Percentiles rank a stretch among this genome's conserved stretches.
Conservation (phyloP, 2,113 vertebrate genomes). For the Parotia lawesii region DNA sequence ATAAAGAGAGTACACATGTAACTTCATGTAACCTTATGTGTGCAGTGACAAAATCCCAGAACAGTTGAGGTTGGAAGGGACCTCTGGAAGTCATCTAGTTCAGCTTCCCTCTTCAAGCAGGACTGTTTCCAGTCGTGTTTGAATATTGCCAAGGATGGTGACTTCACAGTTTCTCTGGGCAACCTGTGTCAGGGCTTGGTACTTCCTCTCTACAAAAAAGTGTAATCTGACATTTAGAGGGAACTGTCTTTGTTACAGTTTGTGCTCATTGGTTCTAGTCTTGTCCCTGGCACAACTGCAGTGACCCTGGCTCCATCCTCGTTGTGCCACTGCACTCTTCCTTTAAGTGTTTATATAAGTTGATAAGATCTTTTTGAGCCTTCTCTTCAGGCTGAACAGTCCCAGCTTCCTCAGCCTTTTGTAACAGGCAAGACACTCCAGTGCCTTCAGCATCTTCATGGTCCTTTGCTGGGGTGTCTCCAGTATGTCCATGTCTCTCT, state of each 20-base stretch:
- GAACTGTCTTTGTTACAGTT: neutral
- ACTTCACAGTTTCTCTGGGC: neutral
- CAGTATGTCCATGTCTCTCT: neutral
- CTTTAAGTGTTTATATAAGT: neutral
- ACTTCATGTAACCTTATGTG: accelerated
- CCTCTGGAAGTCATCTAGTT: neutral
- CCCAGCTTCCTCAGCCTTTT: neutral
- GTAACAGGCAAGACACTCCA: neutral
- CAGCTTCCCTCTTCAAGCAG: neutral
- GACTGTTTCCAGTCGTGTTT: neutral
- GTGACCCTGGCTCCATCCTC: neutral
- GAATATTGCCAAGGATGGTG: neutral
- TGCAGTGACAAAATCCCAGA: neutral
- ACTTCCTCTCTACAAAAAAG: neutral
- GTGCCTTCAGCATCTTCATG: neutral
- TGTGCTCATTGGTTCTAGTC: neutral
- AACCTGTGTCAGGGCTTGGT: neutral
- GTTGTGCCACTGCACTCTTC: neutral
- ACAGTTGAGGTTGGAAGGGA: neutral
- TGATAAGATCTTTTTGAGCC: neutral
- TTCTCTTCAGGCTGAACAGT: neutral
- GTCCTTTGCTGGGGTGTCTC: neutral
- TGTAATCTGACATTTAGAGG: neutral
- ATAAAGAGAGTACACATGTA: neutral
- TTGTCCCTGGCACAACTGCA: neutral